Conservation (phyloP, 2,797 vertebrate species). For the Amniataba percoides region DNA sequence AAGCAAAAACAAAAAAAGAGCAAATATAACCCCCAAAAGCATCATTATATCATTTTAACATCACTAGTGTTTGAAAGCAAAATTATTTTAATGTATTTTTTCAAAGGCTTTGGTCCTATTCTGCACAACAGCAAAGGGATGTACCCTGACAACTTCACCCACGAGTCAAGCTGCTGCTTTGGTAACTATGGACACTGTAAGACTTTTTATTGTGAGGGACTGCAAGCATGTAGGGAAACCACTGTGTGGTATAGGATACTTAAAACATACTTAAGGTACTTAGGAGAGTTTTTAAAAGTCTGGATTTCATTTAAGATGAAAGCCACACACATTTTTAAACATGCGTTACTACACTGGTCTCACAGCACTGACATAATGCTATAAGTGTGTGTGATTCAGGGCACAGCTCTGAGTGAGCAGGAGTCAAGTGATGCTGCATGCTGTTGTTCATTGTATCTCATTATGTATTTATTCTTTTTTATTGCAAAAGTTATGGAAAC, state of each 20-base stretch:
- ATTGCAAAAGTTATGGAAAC: neutral
- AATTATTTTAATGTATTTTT: neutral
- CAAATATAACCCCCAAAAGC: neutral
- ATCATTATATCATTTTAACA: slow-evolving; percentile 7
- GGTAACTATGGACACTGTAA: neutral
- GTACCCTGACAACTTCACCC: neutral
- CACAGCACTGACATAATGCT: neutral
- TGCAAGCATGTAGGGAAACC: neutral
- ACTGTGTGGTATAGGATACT: neutral
- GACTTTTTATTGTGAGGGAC: neutral
- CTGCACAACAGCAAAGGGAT: neutral
- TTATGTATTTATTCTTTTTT: neutral
- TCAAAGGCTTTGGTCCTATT: neutral
- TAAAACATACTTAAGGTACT: neutral
- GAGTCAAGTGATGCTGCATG: neutral
- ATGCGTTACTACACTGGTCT: neutral
- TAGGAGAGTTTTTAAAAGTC: neutral
- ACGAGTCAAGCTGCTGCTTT: neutral
- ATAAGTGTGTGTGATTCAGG: neutral
- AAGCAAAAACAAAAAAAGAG: slow-evolving; percentile 3
- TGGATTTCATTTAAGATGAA: neutral
- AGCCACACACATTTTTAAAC: neutral
- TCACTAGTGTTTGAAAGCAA: neutral
- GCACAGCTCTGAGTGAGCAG: neutral
- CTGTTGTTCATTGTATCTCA: neutral